Percentiles rank a stretch among this genome's conserved stretches.
Conservation (phyloP, 2,797 vertebrate genomes). For the Cossypha caffra region DNA sequence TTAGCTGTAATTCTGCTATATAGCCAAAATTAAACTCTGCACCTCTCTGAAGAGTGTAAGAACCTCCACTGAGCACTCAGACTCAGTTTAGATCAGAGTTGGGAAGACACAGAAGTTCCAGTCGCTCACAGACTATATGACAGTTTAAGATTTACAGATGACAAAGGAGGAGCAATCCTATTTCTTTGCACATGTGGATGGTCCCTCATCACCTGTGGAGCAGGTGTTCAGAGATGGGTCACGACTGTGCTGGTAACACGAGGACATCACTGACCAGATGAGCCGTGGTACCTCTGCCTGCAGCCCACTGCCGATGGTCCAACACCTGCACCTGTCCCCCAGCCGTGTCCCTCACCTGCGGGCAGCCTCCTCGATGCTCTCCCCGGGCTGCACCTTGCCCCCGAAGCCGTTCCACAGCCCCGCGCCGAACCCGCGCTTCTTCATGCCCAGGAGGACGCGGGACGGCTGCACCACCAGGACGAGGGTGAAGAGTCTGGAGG, state of each 20-base stretch:
- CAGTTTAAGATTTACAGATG: background rate
- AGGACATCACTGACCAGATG: rapidly evolving
- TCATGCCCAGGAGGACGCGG: conserved; percentile 91
- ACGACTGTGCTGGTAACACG: rapidly evolving
- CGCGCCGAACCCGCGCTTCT: conserved; percentile 92
- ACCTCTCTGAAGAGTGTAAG: background rate
- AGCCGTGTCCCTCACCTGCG: conserved; percentile 77
- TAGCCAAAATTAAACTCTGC: background rate
- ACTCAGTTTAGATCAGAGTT: background rate
- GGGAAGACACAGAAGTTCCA: background rate
- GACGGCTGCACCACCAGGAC: conserved; percentile 88
- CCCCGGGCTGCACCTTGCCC: conserved; percentile 89
- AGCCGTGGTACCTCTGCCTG: rapidly evolving
- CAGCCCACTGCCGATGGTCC: background rate
- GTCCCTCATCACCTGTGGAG: background rate
- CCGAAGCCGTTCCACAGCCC: conserved; percentile 97
- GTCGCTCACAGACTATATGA: rapidly evolving
- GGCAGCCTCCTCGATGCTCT: conserved; percentile 89
- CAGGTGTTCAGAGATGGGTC: background rate
- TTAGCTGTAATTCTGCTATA: background rate
- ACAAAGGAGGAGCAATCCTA: background rate
- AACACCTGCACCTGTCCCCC: rapidly evolving
- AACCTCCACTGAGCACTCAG: background rate
- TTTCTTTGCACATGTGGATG: background rate
- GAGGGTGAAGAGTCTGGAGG: conserved; percentile 85